Conservation (phyloP, 2,888 invertebrate genomes). For the Patella pellucida region DNA sequence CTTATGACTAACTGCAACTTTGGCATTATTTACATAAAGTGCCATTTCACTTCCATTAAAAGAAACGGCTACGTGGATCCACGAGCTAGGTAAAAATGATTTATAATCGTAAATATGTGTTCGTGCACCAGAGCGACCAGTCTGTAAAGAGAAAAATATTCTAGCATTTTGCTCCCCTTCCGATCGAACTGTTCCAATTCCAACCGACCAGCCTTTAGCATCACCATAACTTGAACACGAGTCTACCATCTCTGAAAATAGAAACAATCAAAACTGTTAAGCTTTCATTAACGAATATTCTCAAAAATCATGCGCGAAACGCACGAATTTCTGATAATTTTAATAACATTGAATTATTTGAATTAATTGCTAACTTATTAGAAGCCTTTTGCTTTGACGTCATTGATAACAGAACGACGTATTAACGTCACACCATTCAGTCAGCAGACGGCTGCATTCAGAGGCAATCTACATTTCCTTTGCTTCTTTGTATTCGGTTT, state of each 20-base stretch:
- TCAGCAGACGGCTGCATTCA: too few relatives aligned
- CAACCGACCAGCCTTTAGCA: constrained; percentile 47
- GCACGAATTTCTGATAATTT: too few relatives aligned
- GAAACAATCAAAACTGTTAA: constrained; percentile 10
- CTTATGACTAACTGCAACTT: constrained; percentile 41
- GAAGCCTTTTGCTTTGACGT: too few relatives aligned
- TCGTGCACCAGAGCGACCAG: constrained; percentile 37
- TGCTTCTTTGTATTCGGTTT: too few relatives aligned
- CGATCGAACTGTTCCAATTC: constrained; percentile 37
- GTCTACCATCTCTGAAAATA: constrained; percentile 48
- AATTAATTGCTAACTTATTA: too few relatives aligned
- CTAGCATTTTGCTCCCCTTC: constrained; percentile 38
- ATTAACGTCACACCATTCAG: too few relatives aligned
- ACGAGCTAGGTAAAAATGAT: constrained; percentile 44
- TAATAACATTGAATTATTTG: too few relatives aligned
- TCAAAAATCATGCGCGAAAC: not conserved
- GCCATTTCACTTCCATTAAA: constrained; percentile 50
- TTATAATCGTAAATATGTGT: constrained; percentile 42
- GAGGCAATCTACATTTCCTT: too few relatives aligned
- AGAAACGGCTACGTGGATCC: constrained; percentile 56
- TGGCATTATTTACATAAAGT: constrained; percentile 56
- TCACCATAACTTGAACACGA: constrained; percentile 36
- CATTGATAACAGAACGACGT: too few relatives aligned
- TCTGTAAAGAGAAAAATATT: constrained; percentile 48
- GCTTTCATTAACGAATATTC: not conserved